Conservation (phyloP, 1,140 invertebrate species). For the Drosophila chauvacae region DNA sequence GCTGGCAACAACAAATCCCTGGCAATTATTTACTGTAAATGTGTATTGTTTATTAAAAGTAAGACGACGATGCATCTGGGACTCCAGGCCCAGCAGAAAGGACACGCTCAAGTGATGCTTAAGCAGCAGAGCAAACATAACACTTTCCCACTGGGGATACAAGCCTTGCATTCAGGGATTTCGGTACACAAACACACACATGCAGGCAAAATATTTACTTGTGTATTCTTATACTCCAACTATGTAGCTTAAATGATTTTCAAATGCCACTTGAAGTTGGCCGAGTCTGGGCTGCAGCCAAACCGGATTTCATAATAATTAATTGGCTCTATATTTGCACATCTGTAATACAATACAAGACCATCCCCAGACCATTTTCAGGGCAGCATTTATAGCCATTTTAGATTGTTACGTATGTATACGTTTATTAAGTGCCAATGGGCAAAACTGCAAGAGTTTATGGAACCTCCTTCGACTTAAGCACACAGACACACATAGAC, state of each 20-base stretch:
- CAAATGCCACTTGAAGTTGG: conserved; percentile 58
- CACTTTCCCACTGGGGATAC: conserved; percentile 59
- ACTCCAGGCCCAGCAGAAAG: conserved; percentile 4
- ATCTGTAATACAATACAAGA: conserved; percentile 53
- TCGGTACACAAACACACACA: conserved; percentile 10
- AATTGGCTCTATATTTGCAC: conserved; percentile 74
- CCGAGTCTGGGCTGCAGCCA: conserved; percentile 29
- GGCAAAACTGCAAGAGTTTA: conserved; percentile 37
- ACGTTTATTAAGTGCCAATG: conserved; percentile 71
- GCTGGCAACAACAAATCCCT: conserved; percentile 57
- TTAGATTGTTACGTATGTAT: conserved; percentile 54
- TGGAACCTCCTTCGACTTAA: conserved; percentile 15
- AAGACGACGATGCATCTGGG: conserved; percentile 54
- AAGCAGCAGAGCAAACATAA: conserved; percentile 72
- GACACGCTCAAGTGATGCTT: conserved; percentile 56
- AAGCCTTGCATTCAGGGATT: conserved; percentile 42
- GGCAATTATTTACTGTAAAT: conserved; percentile 81
- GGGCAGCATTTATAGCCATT: conserved; percentile 54
- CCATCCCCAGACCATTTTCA: too few species aligned
- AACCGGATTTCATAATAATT: conserved; percentile 71
- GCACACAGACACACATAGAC: conserved; percentile 2
- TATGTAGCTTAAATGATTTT: conserved; percentile 62
- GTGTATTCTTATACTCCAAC: conserved; percentile 13
- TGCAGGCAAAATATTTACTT: conserved; percentile 22
- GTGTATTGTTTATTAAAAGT: conserved; percentile 80